phyloP scores from a whole-genome alignment of 2,113 vertebrate genomes.

The Arizona elegans region DNA sequence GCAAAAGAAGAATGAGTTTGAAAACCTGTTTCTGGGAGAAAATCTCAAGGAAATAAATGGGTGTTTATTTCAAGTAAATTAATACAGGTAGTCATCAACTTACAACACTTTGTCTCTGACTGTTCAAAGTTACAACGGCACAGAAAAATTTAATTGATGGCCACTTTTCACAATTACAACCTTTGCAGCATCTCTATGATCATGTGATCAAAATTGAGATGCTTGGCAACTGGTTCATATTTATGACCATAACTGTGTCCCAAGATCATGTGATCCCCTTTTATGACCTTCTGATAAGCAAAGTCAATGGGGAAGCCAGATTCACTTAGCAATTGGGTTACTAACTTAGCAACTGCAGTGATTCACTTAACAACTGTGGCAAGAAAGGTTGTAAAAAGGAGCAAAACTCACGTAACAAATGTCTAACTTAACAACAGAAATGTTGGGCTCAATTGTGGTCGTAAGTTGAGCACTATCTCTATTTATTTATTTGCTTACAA shows the following conservation, averaged over 20 bases:
- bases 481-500: neutral
- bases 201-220: neutral
- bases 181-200: neutral
- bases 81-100: neutral
- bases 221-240: neutral
- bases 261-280: neutral
- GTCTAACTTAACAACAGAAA: neutral
- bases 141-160: neutral
- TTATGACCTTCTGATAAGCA: neutral
- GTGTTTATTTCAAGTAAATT: neutral
- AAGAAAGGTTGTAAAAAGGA: neutral
- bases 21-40: neutral
- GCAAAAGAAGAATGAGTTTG: neutral
- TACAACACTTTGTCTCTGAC: neutral
- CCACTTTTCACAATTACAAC: neutral
- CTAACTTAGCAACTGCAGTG: neutral
- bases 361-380: neutral
- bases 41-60: neutral
- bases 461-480: neutral
- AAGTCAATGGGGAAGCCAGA: neutral
- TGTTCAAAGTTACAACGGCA: neutral
- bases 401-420: neutral
- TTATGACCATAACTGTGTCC: neutral
- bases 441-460: neutral
- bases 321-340: neutral